Base-by-base conservation (phyloP, 2,797 vertebrate genomes). In the Microctenopoma lineatum region DNA sequence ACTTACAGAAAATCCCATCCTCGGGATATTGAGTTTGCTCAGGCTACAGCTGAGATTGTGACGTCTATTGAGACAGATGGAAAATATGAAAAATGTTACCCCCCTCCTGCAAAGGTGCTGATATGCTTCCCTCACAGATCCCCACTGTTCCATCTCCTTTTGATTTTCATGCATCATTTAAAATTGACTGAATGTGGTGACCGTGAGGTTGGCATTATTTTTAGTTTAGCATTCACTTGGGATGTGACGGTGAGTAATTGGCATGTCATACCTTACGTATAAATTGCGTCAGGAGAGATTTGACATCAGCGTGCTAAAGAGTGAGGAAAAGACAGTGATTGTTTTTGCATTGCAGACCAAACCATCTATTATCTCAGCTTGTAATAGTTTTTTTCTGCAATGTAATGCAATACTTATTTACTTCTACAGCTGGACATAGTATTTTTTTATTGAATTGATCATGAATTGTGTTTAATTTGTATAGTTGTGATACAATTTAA, bases 1-100 rank as follows among this genome's bases (percentile, higher is more conserved):
- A 82, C 76, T 91, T 89, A 74, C 61, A 61, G 76, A 76, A 61
- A 61, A 79, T 68, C 60, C 76, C 48, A 57, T 79, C 70, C 73
- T 55, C 10, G 4, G 72, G 75, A 90, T 91, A 90, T 92, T 91
- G 85, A 84, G 89, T 92, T 92, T 90, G 79, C 79, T 67, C 61
- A 18, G 79, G 64, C 81, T 72, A 75, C 78, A 84, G 84, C 87
- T 79, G 76, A 70, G 85, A 83, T 89, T 70, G 50, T 47, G 54
- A 45, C 46, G 12, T 80, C 86, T 84, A 48, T 75, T 59, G 78
- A 80, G 70, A 79, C 58, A 42, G 76, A 85, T 87, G 84, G 89
- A 90, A 90, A 84, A 87, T 84, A 85, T 87, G 84, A 90, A 90
- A 90, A 84, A 87, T 84, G 78, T 81, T 39, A 64, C 70, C 64